Percentiles rank a stretch among this genome's conserved stretches.
phyloP scores from a whole-genome alignment of 2,797 vertebrate species.

The Sebastes steindachneri region DNA sequence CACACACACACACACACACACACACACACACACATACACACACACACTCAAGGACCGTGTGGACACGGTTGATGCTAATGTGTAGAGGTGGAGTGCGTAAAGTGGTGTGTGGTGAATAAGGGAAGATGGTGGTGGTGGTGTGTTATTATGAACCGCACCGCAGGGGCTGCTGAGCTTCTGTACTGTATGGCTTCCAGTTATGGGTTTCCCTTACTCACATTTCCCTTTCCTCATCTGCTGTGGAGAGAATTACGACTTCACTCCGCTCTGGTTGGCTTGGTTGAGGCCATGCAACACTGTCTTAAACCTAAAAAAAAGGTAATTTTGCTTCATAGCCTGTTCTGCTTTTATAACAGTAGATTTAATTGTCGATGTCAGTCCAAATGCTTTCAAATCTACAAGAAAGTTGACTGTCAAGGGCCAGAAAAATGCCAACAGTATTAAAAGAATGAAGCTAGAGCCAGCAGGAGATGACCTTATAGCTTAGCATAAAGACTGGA shows the following conservation, averaged over 20 bases:
- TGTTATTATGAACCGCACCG: conserved; percentile 6
- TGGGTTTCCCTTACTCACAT: conserved; percentile 48
- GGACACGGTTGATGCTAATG: conserved; percentile 6
- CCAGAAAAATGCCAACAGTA: not conserved
- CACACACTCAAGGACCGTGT: not conserved
- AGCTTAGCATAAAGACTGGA: not conserved
- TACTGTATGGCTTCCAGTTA: conserved; percentile 9
- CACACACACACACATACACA: not conserved
- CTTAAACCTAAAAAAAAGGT: not conserved
- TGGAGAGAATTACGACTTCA: conserved; percentile 4
- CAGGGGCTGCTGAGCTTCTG: conserved; percentile 11
- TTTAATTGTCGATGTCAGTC: not conserved
- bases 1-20: not conserved
- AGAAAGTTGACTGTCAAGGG: not conserved
- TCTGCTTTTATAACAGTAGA: not conserved
- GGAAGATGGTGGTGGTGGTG: conserved; percentile 18
- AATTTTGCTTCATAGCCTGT: not conserved
- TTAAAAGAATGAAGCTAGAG: not conserved
- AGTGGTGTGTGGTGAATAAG: conserved; percentile 2
- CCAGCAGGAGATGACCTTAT: not conserved
- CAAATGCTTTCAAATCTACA: not conserved
- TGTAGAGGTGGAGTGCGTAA: conserved; percentile 3
- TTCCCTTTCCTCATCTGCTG: conserved; percentile 33
- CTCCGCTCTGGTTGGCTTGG: not conserved
- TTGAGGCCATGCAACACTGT: not conserved